Conservation (phyloP, 2,888 invertebrate genomes). For the Philhelius pedissequus region DNA sequence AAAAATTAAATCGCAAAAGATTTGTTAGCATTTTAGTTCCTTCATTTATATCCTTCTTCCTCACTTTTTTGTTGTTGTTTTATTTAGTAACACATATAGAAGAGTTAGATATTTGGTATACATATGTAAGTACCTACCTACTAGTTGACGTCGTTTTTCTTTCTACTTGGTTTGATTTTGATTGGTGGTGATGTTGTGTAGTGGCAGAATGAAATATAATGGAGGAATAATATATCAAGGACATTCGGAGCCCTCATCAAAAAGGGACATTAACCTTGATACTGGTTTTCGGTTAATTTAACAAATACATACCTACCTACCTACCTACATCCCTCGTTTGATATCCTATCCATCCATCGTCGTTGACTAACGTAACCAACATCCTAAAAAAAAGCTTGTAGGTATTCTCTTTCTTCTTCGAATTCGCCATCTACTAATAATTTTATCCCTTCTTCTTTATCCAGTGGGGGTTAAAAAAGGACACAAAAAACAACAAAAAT, state of each 20-base stretch:
- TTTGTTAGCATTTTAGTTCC: not conserved
- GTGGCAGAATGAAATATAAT: constrained; percentile 10
- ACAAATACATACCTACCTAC: constrained; percentile 20
- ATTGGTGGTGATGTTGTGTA: not conserved
- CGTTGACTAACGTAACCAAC: not conserved
- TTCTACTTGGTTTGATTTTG: not conserved
- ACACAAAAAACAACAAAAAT: not conserved
- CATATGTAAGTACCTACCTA: no score
- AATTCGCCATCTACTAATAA: not conserved
- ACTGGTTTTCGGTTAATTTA: constrained; percentile 59
- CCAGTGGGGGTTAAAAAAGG: not conserved
- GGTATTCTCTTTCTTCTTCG: not conserved
- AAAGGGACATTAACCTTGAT: constrained; percentile 66
- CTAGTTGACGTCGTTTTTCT: not conserved
- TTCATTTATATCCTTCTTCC: not conserved
- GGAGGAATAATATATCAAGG: constrained; percentile 53
- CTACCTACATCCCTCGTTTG: not conserved
- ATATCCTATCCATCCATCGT: not conserved
- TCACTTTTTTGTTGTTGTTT: not conserved
- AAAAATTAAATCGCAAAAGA: constrained; percentile 5
- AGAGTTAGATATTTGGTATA: not conserved
- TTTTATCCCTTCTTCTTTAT: not conserved
- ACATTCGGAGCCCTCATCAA: constrained; percentile 58
- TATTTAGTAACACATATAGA: constrained; percentile 11
- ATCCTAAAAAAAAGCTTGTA: constrained; percentile 32